phyloP scores from a whole-genome alignment of 2,113 vertebrate genomes.

The Recurvirostra avosetta region DNA sequence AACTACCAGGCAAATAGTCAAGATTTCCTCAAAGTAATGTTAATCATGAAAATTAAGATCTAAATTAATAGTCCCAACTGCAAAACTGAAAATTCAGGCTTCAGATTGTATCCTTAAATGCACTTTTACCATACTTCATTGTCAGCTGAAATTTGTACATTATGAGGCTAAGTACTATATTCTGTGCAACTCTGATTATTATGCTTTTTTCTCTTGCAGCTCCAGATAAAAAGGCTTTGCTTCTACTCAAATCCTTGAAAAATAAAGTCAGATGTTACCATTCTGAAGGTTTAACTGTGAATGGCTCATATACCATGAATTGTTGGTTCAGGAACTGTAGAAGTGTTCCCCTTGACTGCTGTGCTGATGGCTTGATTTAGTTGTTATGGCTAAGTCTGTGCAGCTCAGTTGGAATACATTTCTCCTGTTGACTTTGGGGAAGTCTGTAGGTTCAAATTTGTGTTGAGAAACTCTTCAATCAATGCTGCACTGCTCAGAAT shows the following conservation, averaged over 20 bases:
- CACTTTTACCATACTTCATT: background rate
- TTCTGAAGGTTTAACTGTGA: background rate
- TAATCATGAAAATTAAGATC: background rate
- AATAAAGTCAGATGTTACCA: background rate
- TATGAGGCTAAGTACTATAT: background rate
- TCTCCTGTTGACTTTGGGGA: background rate
- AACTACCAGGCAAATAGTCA: background rate
- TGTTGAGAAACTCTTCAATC: background rate
- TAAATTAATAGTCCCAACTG: background rate
- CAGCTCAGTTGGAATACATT: background rate
- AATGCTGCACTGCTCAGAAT: background rate
- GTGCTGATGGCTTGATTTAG: background rate
- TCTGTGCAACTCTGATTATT: background rate
- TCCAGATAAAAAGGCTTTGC: background rate
- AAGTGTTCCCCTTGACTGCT: background rate
- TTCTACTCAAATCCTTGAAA: background rate
- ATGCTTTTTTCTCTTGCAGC: background rate
- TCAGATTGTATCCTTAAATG: background rate
- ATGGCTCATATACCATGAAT: background rate
- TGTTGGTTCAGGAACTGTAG: background rate
- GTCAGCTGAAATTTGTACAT: background rate
- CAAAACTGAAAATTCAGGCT: background rate
- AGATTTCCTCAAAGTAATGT: background rate
- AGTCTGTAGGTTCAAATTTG: background rate
- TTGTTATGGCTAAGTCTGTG: rapidly evolving